Evolutionary conservation across 2,113 vertebrate species (phyloP).

Genomic region (Todiramphus saurophagus): DNA sequence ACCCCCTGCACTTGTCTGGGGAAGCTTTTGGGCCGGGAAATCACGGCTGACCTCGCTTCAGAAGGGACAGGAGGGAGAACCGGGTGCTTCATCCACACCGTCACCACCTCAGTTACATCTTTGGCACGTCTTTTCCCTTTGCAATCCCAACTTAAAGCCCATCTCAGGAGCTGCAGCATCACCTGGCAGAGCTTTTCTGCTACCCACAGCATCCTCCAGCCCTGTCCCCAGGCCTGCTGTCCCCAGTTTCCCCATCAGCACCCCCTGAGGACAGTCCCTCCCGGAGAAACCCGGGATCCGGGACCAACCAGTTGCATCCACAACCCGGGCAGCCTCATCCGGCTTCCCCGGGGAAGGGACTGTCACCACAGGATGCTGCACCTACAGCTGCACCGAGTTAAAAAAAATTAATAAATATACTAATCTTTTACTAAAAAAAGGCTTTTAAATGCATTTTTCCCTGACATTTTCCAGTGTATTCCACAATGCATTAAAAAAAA

Average conservation of each 20-base stretch:
- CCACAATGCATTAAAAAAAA: slow-evolving; percentile 72
- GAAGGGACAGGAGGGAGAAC: not conserved
- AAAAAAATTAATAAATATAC: slow-evolving; percentile 71
- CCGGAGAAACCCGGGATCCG: not conserved
- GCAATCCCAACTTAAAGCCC: not conserved
- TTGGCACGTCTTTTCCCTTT: slow-evolving; percentile 22
- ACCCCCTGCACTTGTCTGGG: not conserved
- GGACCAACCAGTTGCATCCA: not conserved
- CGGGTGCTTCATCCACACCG: not conserved
- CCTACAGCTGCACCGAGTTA: slow-evolving; percentile 36
- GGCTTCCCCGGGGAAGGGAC: not conserved
- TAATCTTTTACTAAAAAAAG: slow-evolving; percentile 42
- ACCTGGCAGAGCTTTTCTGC: not conserved
- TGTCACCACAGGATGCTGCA: not conserved
- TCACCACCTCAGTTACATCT: not conserved
- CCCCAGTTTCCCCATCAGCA: not conserved
- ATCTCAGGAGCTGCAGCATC: not conserved
- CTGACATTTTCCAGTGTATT: slow-evolving; percentile 83
- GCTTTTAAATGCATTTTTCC: slow-evolving; percentile 70
- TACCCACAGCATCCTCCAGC: not conserved
- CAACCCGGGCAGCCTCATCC: not conserved
- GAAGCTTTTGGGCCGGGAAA: not conserved
- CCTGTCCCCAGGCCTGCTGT: not conserved
- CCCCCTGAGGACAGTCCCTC: not conserved
- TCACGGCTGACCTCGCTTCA: not conserved